These are phyloP conservation scores for Mycetomoellerius zeteki DNA, from an alignment of 1,140 invertebrate genomes.

Conservation along the genomic window DNA sequence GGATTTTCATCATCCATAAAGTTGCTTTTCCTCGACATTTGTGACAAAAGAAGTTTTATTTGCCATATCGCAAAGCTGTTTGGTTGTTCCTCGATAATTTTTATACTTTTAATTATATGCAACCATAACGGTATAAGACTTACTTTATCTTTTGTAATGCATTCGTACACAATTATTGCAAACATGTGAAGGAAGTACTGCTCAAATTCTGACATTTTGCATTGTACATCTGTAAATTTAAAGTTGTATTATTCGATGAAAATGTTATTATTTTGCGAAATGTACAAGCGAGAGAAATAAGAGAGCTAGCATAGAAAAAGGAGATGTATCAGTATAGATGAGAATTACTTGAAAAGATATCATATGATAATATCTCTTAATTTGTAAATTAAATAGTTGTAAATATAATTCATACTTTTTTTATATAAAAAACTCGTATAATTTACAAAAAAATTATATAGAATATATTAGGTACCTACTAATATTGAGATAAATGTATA, in stretches of 20 bases:
- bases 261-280: not conserved
- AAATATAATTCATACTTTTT: not conserved
- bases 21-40: conserved; percentile 81
- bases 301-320: not conserved
- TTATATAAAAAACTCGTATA: not conserved
- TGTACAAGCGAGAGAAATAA: not conserved
- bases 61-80: conserved; percentile 89
- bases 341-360: not conserved
- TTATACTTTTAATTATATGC: conserved; percentile 90
- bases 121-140: conserved; percentile 92
- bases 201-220: conserved; percentile 87
- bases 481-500: not conserved
- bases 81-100: conserved; percentile 80
- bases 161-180: conserved; percentile 94
- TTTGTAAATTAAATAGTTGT: not conserved
- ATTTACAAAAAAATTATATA: not conserved
- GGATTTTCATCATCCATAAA: conserved; percentile 78
- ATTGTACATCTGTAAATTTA: conserved; percentile 36
- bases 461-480: not conserved
- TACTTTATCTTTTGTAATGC: conserved; percentile 94
- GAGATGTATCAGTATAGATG: not conserved
- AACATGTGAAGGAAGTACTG: conserved; percentile 90
- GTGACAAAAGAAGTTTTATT: conserved; percentile 88
- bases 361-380: not conserved
- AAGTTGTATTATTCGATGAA: not conserved